Base-by-base conservation (phyloP, 2,888 invertebrate genomes). In the Aleiodes leptofemur region DNA sequence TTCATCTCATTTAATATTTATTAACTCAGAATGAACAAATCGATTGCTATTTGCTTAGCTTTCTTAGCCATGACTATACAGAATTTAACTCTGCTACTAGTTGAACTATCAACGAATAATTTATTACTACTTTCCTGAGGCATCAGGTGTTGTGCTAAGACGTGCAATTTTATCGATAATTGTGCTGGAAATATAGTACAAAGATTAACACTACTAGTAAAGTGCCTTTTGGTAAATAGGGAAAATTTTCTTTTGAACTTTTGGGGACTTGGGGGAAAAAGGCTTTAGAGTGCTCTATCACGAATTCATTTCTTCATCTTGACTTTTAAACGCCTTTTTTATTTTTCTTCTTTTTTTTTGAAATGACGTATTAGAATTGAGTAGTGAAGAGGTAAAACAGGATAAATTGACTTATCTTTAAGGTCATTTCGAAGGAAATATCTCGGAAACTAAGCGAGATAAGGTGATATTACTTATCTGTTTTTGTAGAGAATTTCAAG, bases 171-270 rank as follows among this genome's bases (percentile, higher is more conserved):
- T 77, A 23, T 68, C 76, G 64, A 79, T 79, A 57, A 79, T 71
- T 72, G 80, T 77, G 16, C 75, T 76, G 14, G 77, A 23, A 77
- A 4, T 77, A 80, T 29, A 73, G 78, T 53, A 80, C 76, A 68
- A 23, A 79, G 76, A 78, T 80, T 77, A 31, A 77, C 76, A 48
- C 76, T 77, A 6, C 74, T 74, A 55, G 78, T 69, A 23, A 23
- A 78, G 73, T 57, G 76, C 76, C 23, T 23, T 70, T 76, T 72
- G 53, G 75, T 23, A 79, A 38, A 77, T 72, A 14, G 23, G 23
- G 2, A 23, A 74, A 55, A n/a, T n/a, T 16, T 77, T 69, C 14
- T 50, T 57, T 11, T 68, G 61, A n/a, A 57, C 68, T 68, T n/a
- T 55, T 66, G 9, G 34, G 34, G 14, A 8, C 31, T 48, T 16